Evolutionary conservation across 1,140 invertebrate species (phyloP).

Genomic region (Eupristina koningsbergeri): DNA sequence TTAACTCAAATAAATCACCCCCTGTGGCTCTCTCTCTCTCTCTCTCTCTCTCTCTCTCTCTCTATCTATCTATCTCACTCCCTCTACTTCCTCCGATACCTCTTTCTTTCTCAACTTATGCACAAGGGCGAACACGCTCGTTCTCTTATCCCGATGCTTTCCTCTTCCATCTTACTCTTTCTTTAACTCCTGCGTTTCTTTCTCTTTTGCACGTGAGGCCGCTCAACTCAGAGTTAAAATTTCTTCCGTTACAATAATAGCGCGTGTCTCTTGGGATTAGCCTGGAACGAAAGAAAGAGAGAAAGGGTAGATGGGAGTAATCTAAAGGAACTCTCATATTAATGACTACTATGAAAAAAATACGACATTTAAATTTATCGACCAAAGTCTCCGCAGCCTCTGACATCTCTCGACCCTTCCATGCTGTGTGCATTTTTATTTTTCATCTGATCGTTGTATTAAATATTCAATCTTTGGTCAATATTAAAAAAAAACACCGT

Average conservation of each 20-base stretch:
- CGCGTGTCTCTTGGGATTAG: conserved; percentile 60
- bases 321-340: conserved; percentile 58
- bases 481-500: conserved; percentile 25
- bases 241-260: conserved; percentile 67
- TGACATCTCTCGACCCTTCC: conserved; percentile 32
- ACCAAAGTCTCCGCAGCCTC: conserved; percentile 14
- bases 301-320: conserved; percentile 50
- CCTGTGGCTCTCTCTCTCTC: conserved; percentile 60
- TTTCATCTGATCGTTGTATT: conserved; percentile 38
- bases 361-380: conserved; percentile 47
- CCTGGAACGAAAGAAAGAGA: conserved; percentile 42
- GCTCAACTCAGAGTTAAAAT: conserved; percentile 66
- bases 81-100: too few species aligned
- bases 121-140: conserved; percentile 12
- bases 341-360: conserved; percentile 54
- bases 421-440: conserved; percentile 26
- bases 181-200: conserved; percentile 11
- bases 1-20: conserved; percentile 75
- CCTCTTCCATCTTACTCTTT: conserved; percentile 28
- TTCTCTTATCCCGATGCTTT: conserved; percentile 25
- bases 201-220: conserved; percentile 51
- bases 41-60: conserved; percentile 55
- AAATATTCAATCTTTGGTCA: conserved; percentile 36
- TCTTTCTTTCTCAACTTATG: conserved; percentile 23
- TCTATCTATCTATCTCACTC: conserved; percentile 29